Evolutionary conservation across 2,888 invertebrate genomes (phyloP), one percentile per base, ranked within the genome.

Genomic region (Crossocerus cetratus): DNA sequence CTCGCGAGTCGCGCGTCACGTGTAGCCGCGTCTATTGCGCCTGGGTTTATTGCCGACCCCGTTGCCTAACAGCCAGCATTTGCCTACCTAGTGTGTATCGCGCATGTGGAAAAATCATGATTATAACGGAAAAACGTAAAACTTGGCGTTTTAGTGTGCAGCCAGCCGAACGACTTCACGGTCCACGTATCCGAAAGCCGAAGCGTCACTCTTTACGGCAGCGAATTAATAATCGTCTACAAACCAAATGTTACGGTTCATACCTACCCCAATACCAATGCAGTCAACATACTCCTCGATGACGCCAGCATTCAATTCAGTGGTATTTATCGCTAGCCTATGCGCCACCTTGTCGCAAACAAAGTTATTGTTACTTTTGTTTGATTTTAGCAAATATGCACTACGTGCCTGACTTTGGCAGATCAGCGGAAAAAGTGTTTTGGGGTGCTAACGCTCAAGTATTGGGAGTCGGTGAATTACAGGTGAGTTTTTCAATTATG

Each of bases 251-350:
- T 63, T 58, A 16, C 20, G 3, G 44, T 79, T 42, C 59, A 61
- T 16, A 49, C 60, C 16, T 74, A 79, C 61, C 71, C 76, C 5
- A 74, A 62, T 14, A 57, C 43, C 21, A 49, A 77, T 11, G 43
- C 58, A n/a, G 66, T 80, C 44, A 71, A 80, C n/a, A 32, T 83
- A 22, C 61, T 69, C 14, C 71, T 80, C 5, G 64, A 79, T n/a
- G 69, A 79, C 22, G 64, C 75, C 0, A 44, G 59, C 3, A 55
- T 81, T 8, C 49, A 58, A 56, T 83, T 84, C 45, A 62, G 49
- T 66, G 82, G 82, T 82, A 60, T 49, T 32, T 14, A 21, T 45
- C 16, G 20, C 0, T 55, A 16, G 11, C 32, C 5, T 32, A 8
- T 32, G 8, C 32, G 11, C 11, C 32, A 1, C 4, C 3, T 49